These are phyloP conservation scores for Vidua macroura DNA, from an alignment of 2,113 vertebrate genomes.

Conservation along the genomic window DNA sequence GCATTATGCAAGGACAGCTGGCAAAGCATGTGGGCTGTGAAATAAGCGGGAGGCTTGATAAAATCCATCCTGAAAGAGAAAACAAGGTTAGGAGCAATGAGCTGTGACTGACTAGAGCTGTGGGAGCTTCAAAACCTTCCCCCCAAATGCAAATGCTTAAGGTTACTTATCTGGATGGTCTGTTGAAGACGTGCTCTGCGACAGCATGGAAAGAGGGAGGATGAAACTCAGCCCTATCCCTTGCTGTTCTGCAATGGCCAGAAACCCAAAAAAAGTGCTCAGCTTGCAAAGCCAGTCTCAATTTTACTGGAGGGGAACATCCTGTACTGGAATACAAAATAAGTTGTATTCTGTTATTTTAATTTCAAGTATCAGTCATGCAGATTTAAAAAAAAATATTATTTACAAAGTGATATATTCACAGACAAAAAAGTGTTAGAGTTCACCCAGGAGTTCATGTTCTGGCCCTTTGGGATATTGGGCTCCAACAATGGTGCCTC, in stretches of 20 bases:
- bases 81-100: constrained; percentile 55
- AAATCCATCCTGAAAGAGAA: constrained; percentile 33
- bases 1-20: constrained; percentile 48
- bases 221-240: neutral
- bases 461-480: neutral
- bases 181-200: neutral
- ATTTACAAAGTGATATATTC: neutral
- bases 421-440: neutral
- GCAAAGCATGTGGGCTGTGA: constrained; percentile 33
- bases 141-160: constrained; percentile 20
- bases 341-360: neutral
- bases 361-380: neutral
- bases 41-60: constrained; percentile 36
- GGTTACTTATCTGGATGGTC: neutral
- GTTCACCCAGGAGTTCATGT: neutral
- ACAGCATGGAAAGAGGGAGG: neutral
- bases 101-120: constrained; percentile 48
- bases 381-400: neutral
- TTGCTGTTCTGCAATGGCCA: neutral
- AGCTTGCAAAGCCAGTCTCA: neutral
- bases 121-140: constrained; percentile 33
- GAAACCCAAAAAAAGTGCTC: neutral
- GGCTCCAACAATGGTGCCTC: neutral
- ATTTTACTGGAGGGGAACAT: neutral
- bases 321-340: neutral